These are phyloP conservation scores for Mormyrops boulengeri DNA, from an alignment of 2,797 vertebrate genomes.

Conservation along the genomic window DNA sequence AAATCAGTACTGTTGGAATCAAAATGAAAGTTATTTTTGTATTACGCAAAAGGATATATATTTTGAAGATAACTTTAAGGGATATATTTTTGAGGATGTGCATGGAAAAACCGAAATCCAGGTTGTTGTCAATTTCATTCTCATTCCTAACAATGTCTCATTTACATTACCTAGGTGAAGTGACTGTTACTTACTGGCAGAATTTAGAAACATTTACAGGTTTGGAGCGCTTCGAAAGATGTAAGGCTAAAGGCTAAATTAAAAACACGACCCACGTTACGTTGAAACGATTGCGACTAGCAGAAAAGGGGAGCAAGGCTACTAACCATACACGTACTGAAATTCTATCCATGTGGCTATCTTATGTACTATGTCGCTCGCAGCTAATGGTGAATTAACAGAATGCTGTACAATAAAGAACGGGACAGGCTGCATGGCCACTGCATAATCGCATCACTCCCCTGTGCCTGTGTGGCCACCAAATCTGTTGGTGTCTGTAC, in stretches of 20 bases:
- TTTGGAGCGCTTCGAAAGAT: background rate
- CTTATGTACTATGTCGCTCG: background rate
- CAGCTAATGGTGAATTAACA: background rate
- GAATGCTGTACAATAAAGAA: background rate
- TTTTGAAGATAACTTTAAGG: constrained; percentile 2
- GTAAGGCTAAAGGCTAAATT: background rate
- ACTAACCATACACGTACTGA: background rate
- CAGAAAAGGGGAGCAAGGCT: background rate
- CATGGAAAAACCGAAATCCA: background rate
- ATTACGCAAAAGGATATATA: background rate
- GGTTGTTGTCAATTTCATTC: background rate
- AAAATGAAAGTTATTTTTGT: constrained; percentile 2
- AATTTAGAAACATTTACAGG: background rate
- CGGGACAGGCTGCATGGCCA: background rate
- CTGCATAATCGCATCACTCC: background rate
- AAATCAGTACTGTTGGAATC: background rate
- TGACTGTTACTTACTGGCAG: background rate
- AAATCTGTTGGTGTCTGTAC: background rate
- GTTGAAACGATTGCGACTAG: background rate
- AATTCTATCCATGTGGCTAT: background rate
- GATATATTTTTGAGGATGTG: background rate
- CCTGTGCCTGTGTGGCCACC: background rate
- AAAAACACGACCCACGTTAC: background rate
- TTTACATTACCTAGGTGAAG: background rate
- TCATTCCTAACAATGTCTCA: background rate